Conservation (phyloP, 2,113 vertebrate genomes). For the Hippocampus mohnikei region DNA sequence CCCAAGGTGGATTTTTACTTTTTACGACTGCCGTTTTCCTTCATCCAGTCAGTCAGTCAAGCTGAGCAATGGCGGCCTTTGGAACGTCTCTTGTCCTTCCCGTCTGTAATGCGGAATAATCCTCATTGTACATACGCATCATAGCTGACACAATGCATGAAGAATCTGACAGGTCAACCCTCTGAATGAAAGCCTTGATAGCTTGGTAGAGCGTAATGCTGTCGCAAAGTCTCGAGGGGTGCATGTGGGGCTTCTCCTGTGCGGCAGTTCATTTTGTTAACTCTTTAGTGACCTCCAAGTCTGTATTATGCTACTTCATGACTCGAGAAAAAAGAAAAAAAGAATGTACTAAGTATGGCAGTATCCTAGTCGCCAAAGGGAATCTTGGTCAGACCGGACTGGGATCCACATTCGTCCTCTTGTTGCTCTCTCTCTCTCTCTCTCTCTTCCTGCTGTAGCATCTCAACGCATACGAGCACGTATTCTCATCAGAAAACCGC, state of each 20-base stretch:
- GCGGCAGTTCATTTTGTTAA: slow-evolving; percentile 35
- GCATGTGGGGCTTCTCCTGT: slow-evolving; percentile 63
- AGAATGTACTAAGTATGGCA: slow-evolving; percentile 67
- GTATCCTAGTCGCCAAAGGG: slow-evolving; percentile 28
- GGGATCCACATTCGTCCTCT: slow-evolving; percentile 14
- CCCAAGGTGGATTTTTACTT: slow-evolving; percentile 46
- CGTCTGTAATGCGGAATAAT: slow-evolving; percentile 28
- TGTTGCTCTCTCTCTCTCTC: slow-evolving; percentile 27
- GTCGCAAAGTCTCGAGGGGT: slow-evolving; percentile 52
- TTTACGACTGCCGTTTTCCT: slow-evolving; percentile 12
- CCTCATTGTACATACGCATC: slow-evolving; percentile 70
- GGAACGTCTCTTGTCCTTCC: slow-evolving; percentile 14
- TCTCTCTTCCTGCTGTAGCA: slow-evolving; percentile 46
- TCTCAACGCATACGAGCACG: slow-evolving; percentile 17
- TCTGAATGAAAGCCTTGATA: slow-evolving; percentile 61
- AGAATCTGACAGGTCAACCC: slow-evolving; percentile 53
- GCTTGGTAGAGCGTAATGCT: slow-evolving; percentile 57
- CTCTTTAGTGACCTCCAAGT: slow-evolving; percentile 52
- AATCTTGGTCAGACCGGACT: neutral
- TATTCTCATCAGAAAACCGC: neutral
- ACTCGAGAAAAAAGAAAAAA: slow-evolving; percentile 65
- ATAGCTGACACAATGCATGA: slow-evolving; percentile 68
- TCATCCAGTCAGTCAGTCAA: neutral
- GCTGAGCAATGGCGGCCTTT: slow-evolving; percentile 10
- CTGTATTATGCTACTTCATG: slow-evolving; percentile 53